Evolutionary conservation across 2,888 invertebrate species (phyloP).

Genomic region (Heliconius ethilla): DNA sequence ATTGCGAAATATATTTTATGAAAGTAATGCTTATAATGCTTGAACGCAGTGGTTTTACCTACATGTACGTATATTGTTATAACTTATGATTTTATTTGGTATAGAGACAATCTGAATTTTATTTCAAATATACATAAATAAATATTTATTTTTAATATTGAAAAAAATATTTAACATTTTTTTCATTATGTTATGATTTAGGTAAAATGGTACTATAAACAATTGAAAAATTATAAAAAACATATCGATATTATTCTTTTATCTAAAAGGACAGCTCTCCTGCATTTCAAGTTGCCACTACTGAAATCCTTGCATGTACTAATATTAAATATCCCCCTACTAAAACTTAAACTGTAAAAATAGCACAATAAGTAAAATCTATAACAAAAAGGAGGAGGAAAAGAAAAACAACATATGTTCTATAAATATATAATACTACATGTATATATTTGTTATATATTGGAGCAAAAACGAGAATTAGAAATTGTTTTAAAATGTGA

Average conservation of each 20-base stretch:
- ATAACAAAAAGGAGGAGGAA: too few species aligned
- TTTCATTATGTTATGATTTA: too few species aligned
- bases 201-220: too few species aligned
- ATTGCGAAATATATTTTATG: constrained; percentile 11
- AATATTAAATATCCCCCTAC: background rate
- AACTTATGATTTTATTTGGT: background rate
- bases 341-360: background rate
- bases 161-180: too few species aligned
- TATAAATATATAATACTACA: too few species aligned
- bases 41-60: background rate
- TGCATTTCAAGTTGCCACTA: too few species aligned
- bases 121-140: background rate
- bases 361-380: background rate
- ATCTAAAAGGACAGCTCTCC: too few species aligned
- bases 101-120: background rate
- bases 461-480: background rate
- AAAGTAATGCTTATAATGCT: background rate
- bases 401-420: too few species aligned
- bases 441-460: too few species aligned
- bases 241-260: too few species aligned
- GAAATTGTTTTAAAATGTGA: background rate
- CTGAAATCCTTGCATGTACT: too few species aligned
- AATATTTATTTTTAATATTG: background rate
- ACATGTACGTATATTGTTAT: background rate
- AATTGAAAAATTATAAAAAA: too few species aligned